Evolutionary conservation across 1,140 invertebrate species (phyloP).

Genomic region (Phortica variegata): DNA sequence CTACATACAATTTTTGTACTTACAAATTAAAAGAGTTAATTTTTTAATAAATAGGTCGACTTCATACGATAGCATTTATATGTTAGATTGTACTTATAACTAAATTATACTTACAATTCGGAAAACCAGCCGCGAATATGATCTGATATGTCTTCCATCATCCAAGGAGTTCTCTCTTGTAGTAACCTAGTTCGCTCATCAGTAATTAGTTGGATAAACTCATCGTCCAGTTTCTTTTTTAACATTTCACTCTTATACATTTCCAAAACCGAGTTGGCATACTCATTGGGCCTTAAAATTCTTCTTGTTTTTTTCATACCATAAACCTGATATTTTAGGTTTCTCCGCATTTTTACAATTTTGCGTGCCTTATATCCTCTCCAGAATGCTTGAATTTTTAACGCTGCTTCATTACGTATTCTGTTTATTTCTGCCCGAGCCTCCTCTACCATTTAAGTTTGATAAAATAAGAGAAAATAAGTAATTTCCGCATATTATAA

Average conservation of each 20-base stretch:
- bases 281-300: slow-evolving; percentile 23
- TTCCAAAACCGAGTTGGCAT: slow-evolving; percentile 38
- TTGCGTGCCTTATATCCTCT: slow-evolving; percentile 51
- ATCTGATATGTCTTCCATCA: slow-evolving; percentile 70
- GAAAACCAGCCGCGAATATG: slow-evolving; percentile 70
- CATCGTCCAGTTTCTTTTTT: slow-evolving; percentile 48
- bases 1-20: neutral
- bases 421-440: slow-evolving; percentile 2
- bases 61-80: too few species aligned
- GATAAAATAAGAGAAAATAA: neutral
- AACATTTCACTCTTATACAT: slow-evolving; percentile 57
- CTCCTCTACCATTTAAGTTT: slow-evolving; percentile 9
- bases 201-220: slow-evolving; percentile 59
- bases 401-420: slow-evolving; percentile 41
- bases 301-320: slow-evolving; percentile 55
- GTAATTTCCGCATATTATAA: neutral
- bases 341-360: slow-evolving; percentile 38
- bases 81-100: too few species aligned
- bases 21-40: neutral
- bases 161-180: slow-evolving; percentile 60
- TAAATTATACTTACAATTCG: slow-evolving; percentile 59
- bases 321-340: slow-evolving; percentile 53
- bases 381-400: slow-evolving; percentile 60
- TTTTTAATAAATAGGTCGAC: slow-evolving; percentile 5
- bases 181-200: slow-evolving; percentile 63